Evolutionary conservation across 2,113 vertebrate species (phyloP).

Genomic region (Tachysurus vachellii): DNA sequence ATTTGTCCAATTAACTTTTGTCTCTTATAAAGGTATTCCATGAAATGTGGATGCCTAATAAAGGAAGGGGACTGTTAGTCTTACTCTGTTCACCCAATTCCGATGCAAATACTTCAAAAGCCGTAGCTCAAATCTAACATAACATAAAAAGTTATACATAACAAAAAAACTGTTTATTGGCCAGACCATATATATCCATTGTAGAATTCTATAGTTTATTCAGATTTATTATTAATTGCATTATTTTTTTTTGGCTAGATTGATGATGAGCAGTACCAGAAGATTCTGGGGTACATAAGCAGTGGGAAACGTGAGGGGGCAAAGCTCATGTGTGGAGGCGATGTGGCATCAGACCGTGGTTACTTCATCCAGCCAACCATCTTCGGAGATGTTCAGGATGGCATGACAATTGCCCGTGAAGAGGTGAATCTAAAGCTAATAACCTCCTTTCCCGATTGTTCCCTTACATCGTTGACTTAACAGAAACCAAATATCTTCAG

Average conservation of each 20-base stretch:
- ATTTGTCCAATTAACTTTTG: background rate
- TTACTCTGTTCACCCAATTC: background rate
- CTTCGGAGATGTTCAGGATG: slow-evolving; percentile 90
- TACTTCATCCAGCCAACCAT: slow-evolving; percentile 96
- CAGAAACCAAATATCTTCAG: background rate
- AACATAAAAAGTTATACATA: background rate
- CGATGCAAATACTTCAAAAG: background rate
- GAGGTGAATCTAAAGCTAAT: slow-evolving; percentile 74
- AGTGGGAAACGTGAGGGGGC: slow-evolving; percentile 88
- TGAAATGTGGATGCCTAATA: background rate
- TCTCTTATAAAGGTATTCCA: background rate
- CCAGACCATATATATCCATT: background rate
- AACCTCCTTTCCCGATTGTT: background rate
- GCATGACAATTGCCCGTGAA: slow-evolving; percentile 92
- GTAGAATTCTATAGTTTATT: background rate
- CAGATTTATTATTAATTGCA: background rate
- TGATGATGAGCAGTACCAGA: slow-evolving; percentile 90
- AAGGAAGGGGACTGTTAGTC: background rate
- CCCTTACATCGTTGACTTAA: background rate
- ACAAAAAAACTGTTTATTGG: background rate
- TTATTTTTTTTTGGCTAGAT: slow-evolving; percentile 64
- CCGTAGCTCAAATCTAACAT: background rate
- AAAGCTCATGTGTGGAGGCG: slow-evolving; percentile 90
- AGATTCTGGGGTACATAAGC: slow-evolving; percentile 90
- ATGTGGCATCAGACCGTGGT: slow-evolving; percentile 84